Conservation (phyloP, 2,888 invertebrate genomes). For the Morpho helenor region DNA sequence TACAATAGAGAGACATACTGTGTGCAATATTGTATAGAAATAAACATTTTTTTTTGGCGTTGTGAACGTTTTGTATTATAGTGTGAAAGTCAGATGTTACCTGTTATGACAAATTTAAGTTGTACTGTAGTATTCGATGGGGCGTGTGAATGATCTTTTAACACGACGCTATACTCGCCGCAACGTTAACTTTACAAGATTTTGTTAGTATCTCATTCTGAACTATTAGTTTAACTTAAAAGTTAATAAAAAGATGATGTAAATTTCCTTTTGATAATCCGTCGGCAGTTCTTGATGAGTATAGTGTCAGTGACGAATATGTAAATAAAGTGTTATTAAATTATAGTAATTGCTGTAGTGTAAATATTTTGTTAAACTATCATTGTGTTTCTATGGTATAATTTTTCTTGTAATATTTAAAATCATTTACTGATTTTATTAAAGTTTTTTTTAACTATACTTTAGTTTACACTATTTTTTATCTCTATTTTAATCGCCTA, state of each 20-base stretch:
- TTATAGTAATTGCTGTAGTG: conserved; percentile 75
- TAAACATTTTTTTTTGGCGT: conserved; percentile 71
- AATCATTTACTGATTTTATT: conserved; percentile 51
- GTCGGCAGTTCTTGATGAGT: conserved; percentile 16
- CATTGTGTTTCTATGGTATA: conserved; percentile 60
- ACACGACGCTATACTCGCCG: conserved; percentile 13
- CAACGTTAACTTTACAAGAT: background rate
- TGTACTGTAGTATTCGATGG: conserved; percentile 60
- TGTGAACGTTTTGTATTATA: conserved; percentile 78
- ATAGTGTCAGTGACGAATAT: conserved; percentile 43
- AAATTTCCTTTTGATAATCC: background rate
- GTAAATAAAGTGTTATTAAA: conserved; percentile 75
- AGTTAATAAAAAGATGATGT: background rate
- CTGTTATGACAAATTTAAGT: conserved; percentile 77
- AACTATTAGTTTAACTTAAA: background rate
- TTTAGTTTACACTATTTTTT: conserved; percentile 21
- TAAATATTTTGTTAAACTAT: conserved; percentile 71
- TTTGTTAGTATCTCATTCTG: no score
- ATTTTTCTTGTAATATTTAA: conserved; percentile 32
- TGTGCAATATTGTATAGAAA: conserved; percentile 78
- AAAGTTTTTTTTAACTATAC: conserved; percentile 32
- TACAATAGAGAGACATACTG: conserved; percentile 69
- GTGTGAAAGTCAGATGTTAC: conserved; percentile 78
- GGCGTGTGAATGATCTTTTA: conserved; percentile 13
- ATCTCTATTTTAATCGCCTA: conserved; percentile 22